phyloP scores from a whole-genome alignment of 2,797 vertebrate species.

The Jordanella pulchra region DNA sequence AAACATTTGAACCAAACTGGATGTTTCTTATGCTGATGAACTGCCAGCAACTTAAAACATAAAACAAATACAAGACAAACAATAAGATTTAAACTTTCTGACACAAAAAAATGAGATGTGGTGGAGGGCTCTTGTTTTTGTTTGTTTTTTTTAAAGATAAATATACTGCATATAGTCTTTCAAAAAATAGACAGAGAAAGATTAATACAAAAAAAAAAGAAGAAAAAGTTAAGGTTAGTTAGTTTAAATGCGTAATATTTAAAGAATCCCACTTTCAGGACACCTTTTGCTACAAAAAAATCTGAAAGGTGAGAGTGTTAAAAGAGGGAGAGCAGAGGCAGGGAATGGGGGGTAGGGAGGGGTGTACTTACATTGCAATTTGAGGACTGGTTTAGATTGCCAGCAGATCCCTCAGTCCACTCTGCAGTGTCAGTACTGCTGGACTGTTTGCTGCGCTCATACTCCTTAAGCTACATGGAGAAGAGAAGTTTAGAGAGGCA shows the following conservation, averaged over 20 bases:
- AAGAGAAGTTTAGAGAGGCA: constrained; percentile 84
- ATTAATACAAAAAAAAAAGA: constrained; percentile 5
- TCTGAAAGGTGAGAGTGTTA: constrained; percentile 50
- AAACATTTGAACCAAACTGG: constrained; percentile 3
- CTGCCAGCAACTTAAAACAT: not conserved
- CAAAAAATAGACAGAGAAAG: constrained; percentile 26
- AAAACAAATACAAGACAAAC: not conserved
- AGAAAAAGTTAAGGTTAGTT: constrained; percentile 6
- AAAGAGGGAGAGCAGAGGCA: constrained; percentile 22
- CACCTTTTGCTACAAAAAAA: constrained; percentile 26
- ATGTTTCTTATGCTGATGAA: not conserved
- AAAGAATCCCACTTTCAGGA: constrained; percentile 4
- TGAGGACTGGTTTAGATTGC: constrained; percentile 89
- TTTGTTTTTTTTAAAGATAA: constrained; percentile 5
- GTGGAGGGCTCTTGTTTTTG: constrained; percentile 40
- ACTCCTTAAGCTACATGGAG: constrained; percentile 96
- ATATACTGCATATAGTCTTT: constrained; percentile 13
- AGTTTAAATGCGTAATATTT: not conserved
- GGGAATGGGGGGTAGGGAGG: constrained; percentile 31
- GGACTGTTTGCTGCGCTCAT: constrained; percentile 92
- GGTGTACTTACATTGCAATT: constrained; percentile 93
- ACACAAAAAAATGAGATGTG: constrained; percentile 14
- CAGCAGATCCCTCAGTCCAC: constrained; percentile 89
- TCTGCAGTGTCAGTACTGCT: constrained; percentile 85
- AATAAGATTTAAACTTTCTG: not conserved